Conservation (phyloP, 2,888 invertebrate genomes). For the Agriotes lineatus region DNA sequence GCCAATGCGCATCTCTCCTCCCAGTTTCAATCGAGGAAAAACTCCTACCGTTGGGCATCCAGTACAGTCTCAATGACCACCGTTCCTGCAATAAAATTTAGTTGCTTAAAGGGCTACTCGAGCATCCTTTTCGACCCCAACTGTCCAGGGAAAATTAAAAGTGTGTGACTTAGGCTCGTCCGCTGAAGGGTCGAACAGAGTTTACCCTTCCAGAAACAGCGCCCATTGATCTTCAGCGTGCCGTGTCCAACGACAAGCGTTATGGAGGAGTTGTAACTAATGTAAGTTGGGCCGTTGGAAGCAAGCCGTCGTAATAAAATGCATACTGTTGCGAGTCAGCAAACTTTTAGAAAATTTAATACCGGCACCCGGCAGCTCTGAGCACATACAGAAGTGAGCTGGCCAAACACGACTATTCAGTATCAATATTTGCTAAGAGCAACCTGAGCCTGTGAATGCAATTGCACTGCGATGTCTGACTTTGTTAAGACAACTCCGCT, state of each 20-base stretch:
- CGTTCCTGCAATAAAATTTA: no score
- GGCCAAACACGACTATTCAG: conserved; percentile 26
- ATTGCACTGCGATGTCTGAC: conserved; percentile 28
- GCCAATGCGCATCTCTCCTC: no score
- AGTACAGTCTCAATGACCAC: no score
- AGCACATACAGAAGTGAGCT: background rate
- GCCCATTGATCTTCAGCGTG: conserved; percentile 30
- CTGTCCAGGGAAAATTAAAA: background rate
- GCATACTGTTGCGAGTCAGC: background rate
- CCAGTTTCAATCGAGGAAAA: no score
- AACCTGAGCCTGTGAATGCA: conserved; percentile 28
- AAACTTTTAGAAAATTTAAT: background rate
- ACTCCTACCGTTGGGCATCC: no score
- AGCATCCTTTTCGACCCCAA: background rate
- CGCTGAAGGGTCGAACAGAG: conserved; percentile 16
- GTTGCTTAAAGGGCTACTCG: no score
- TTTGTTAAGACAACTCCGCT: conserved; percentile 28
- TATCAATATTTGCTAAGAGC: conserved; percentile 37
- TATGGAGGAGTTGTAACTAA: background rate
- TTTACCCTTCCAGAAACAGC: conserved; percentile 23
- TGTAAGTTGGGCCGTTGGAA: background rate
- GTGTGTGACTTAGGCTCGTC: conserved; percentile 21
- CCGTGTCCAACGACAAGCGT: conserved; percentile 25
- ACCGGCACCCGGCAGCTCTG: background rate
- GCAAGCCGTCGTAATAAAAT: conserved; percentile 3